Evolutionary conservation across 1,140 invertebrate species (phyloP).

Genomic region (Goniozus legneri): DNA sequence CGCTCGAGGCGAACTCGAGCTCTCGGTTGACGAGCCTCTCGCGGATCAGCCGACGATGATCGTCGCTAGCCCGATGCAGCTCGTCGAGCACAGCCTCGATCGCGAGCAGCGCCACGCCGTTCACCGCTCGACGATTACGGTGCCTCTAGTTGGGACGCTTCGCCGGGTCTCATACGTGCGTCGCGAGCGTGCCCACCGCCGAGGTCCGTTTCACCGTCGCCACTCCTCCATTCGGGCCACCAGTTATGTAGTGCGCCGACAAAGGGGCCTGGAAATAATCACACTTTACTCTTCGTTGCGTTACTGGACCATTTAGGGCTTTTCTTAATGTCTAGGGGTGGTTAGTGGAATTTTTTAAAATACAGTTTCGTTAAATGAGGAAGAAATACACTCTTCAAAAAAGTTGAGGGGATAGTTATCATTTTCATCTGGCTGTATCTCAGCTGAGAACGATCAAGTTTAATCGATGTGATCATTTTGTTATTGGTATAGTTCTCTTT

Average conservation of each 20-base stretch:
- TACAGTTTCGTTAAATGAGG: too few species aligned
- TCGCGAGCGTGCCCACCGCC: slow-evolving; percentile 57
- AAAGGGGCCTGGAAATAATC: slow-evolving; percentile 41
- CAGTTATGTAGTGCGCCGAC: slow-evolving; percentile 53
- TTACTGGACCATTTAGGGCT: too few species aligned
- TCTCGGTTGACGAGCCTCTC: slow-evolving; percentile 15
- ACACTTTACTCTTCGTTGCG: too few species aligned
- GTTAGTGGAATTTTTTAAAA: too few species aligned
- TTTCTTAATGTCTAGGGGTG: too few species aligned
- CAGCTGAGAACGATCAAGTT: too few species aligned
- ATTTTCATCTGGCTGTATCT: too few species aligned
- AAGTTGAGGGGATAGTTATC: too few species aligned
- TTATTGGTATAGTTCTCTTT: too few species aligned
- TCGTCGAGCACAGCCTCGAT: slow-evolving; percentile 38
- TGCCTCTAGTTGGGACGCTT: too few species aligned
- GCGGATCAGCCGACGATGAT: slow-evolving; percentile 38
- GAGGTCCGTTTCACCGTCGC: slow-evolving; percentile 51
- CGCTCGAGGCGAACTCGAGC: neutral
- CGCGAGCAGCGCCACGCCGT: slow-evolving; percentile 32
- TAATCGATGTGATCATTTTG: too few species aligned
- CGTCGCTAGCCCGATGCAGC: slow-evolving; percentile 35
- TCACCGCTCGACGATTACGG: slow-evolving; percentile 10
- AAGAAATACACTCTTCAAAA: too few species aligned
- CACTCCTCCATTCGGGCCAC: slow-evolving; percentile 53
- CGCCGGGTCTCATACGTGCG: slow-evolving; percentile 58